These are phyloP conservation scores for Tetramorium bicarinatum DNA, from an alignment of 2,888 invertebrate genomes.

Conservation along the genomic window DNA sequence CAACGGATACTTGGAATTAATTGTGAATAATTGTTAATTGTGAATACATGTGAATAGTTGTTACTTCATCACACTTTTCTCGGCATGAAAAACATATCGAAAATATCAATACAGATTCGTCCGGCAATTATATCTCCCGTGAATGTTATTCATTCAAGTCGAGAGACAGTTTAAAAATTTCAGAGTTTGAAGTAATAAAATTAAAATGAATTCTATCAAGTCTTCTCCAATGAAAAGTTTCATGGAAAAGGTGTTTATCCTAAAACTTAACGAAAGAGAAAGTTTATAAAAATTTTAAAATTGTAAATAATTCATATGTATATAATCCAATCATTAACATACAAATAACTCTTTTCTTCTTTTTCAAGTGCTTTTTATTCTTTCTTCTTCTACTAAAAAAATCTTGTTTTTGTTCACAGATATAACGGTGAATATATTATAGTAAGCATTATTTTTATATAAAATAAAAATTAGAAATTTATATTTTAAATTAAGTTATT, in stretches of 20 bases:
- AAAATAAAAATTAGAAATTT: neutral
- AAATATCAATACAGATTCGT: neutral
- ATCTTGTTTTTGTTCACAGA: neutral
- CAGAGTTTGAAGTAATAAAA: neutral
- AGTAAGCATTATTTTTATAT: neutral
- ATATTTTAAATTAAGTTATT: neutral
- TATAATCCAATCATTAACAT: neutral
- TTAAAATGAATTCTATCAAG: neutral
- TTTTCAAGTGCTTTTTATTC: neutral
- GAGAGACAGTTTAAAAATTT: neutral
- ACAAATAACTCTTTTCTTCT: neutral
- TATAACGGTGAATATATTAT: neutral
- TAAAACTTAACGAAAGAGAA: neutral
- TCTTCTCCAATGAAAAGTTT: constrained; percentile 16
- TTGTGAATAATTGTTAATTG: neutral
- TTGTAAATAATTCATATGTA: neutral
- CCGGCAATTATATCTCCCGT: neutral
- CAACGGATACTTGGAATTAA: neutral
- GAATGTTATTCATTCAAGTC: neutral
- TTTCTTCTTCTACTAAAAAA: neutral
- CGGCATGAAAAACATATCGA: neutral
- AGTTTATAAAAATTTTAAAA: neutral
- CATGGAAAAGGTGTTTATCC: neutral
- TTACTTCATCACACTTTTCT: neutral
- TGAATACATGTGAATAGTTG: neutral